Percentiles rank a stretch among this genome's conserved stretches.
Conservation (phyloP, 2,888 invertebrate genomes). For the Sesia apiformis region DNA sequence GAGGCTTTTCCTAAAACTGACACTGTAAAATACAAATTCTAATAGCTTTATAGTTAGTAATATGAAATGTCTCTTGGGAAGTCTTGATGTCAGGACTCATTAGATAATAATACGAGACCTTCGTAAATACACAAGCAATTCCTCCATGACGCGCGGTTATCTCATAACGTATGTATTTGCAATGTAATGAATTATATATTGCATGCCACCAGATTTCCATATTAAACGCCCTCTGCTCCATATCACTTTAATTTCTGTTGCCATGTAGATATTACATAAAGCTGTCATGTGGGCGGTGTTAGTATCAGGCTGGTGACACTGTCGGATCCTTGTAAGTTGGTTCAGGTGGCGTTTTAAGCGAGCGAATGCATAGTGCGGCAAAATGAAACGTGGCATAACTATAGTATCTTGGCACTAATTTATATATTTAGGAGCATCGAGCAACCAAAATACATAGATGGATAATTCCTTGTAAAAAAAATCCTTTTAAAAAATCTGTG, state of each 20-base stretch:
- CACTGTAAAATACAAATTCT: too few relatives aligned
- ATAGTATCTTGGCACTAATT: background rate
- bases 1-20: too few relatives aligned
- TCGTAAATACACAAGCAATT: background rate
- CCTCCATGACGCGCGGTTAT: background rate
- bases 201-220: conserved; percentile 35
- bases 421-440: background rate
- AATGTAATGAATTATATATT: conserved; percentile 32
- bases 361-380: background rate
- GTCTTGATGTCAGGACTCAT: too few relatives aligned
- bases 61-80: too few relatives aligned
- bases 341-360: background rate
- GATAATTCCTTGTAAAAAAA: too few relatives aligned
- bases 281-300: background rate
- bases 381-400: background rate
- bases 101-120: background rate
- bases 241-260: conserved; percentile 23
- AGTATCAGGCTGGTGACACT: background rate
- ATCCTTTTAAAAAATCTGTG: too few relatives aligned
- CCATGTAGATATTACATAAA: background rate
- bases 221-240: conserved; percentile 22
- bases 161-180: conserved; percentile 18
- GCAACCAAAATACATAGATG: too few relatives aligned
- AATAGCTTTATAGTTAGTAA: too few relatives aligned
- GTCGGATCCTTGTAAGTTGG: too few relatives aligned